Percentiles rank a stretch among this genome's conserved stretches.
Evolutionary conservation across 1,140 invertebrate species (phyloP).

Genomic region (Drosophila saltans): DNA sequence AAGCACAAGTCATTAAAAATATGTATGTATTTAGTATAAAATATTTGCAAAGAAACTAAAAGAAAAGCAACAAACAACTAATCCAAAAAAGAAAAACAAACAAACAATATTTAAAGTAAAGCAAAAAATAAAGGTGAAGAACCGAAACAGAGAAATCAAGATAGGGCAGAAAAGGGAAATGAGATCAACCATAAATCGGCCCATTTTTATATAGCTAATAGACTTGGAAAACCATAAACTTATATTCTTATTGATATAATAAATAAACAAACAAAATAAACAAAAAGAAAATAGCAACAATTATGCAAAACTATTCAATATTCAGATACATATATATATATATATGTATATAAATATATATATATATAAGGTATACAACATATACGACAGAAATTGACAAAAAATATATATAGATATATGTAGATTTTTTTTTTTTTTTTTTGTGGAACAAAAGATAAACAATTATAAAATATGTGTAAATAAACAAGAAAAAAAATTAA

Average conservation of each 20-base stretch:
- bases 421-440: slow-evolving; percentile 22
- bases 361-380: slow-evolving; percentile 1
- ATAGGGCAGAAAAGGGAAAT: slow-evolving; percentile 33
- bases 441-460: slow-evolving; percentile 43
- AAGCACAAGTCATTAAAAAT: slow-evolving; percentile 80
- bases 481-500: slow-evolving; percentile 62
- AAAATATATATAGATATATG: slow-evolving; percentile 63
- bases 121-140: neutral
- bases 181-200: slow-evolving; percentile 32
- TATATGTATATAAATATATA: slow-evolving; percentile 1
- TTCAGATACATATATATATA: slow-evolving; percentile 36
- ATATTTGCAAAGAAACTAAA: slow-evolving; percentile 52
- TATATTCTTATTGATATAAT: slow-evolving; percentile 62
- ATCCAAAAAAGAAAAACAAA: slow-evolving; percentile 20
- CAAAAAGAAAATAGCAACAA: slow-evolving; percentile 49
- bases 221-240: slow-evolving; percentile 37
- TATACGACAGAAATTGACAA: slow-evolving; percentile 60
- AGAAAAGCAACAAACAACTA: slow-evolving; percentile 28
- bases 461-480: slow-evolving; percentile 66
- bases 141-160: slow-evolving; percentile 6
- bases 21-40: slow-evolving; percentile 69
- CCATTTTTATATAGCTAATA: slow-evolving; percentile 67
- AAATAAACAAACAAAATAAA: slow-evolving; percentile 57
- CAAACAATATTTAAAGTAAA: slow-evolving; percentile 34
- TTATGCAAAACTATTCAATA: slow-evolving; percentile 65